A percentile compares a stretch with the other conserved stretches of the same genome.
Evolutionary conservation across 2,888 invertebrate genomes (phyloP).

Genomic region (Agriopis leucophaearia): DNA sequence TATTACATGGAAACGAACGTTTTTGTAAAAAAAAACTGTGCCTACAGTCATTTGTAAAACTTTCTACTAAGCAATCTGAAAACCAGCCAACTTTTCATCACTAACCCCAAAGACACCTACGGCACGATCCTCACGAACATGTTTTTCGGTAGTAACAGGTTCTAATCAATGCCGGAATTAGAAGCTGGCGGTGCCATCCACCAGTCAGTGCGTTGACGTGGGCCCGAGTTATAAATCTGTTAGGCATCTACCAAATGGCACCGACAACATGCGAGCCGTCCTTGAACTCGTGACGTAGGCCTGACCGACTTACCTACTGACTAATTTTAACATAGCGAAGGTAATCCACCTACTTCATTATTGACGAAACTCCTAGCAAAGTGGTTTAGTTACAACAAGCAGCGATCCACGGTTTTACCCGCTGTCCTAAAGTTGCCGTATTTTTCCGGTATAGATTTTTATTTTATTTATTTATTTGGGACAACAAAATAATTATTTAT

Average conservation of each 20-base stretch:
- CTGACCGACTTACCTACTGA: conserved; percentile 26
- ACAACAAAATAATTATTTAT: no score
- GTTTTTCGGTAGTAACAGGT: conserved; percentile 9
- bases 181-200: conserved; percentile 24
- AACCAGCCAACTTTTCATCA: conserved; percentile 6
- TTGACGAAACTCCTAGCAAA: background rate
- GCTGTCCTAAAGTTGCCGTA: no score
- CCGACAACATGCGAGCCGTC: conserved; percentile 11
- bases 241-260: conserved; percentile 13
- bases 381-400: background rate
- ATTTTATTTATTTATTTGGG: no score
- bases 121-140: background rate
- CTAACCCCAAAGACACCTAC: conserved; percentile 1
- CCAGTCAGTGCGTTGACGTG: conserved; percentile 19
- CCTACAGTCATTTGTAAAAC: conserved; percentile 1
- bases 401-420: no score
- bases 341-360: conserved; percentile 1
- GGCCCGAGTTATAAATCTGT: conserved; percentile 10
- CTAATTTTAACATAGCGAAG: conserved; percentile 13
- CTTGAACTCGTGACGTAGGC: conserved; percentile 19
- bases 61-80: conserved; percentile 1
- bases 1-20: background rate
- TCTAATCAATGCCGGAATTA: conserved; percentile 24
- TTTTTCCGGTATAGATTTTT: no score
- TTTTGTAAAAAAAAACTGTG: background rate